Conservation (phyloP, 2,888 invertebrate genomes). For the Horisme vitalbata region DNA sequence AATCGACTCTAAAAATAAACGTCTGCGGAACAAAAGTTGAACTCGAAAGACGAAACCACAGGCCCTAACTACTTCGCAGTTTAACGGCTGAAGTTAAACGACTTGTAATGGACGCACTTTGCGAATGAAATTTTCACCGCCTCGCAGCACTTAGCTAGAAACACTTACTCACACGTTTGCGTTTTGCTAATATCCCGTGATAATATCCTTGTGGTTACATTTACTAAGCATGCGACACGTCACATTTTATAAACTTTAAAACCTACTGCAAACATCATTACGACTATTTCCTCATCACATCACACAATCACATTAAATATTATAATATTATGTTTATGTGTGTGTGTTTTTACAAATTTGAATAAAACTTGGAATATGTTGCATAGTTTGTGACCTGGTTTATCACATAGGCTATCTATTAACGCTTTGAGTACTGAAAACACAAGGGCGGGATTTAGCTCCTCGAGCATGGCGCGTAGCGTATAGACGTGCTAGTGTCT, state of each 20-base stretch:
- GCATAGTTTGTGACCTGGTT: too few relatives aligned
- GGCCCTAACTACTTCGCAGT: constrained; percentile 53
- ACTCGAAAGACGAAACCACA: constrained; percentile 40
- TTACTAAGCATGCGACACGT: background rate
- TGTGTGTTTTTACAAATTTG: too few relatives aligned
- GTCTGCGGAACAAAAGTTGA: constrained; percentile 23
- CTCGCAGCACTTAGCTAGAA: constrained; percentile 45
- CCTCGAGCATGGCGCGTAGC: too few relatives aligned
- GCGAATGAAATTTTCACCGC: constrained; percentile 57
- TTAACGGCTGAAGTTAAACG: constrained; percentile 66
- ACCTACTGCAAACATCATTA: too few relatives aligned
- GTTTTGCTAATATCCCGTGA: constrained; percentile 9
- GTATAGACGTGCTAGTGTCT: too few relatives aligned
- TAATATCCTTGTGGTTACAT: background rate
- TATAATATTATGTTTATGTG: too few relatives aligned
- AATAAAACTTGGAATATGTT: too few relatives aligned
- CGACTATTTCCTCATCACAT: too few relatives aligned
- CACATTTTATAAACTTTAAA: background rate
- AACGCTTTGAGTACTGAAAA: too few relatives aligned
- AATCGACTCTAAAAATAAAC: constrained; percentile 9
- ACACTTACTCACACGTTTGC: constrained; percentile 39
- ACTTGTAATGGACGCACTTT: constrained; percentile 65
- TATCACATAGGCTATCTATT: too few relatives aligned
- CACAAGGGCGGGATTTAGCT: too few relatives aligned
- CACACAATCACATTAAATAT: too few relatives aligned